Evolutionary conservation across 2,888 invertebrate genomes (phyloP).

Genomic region (Pseudococcus longispinus): DNA sequence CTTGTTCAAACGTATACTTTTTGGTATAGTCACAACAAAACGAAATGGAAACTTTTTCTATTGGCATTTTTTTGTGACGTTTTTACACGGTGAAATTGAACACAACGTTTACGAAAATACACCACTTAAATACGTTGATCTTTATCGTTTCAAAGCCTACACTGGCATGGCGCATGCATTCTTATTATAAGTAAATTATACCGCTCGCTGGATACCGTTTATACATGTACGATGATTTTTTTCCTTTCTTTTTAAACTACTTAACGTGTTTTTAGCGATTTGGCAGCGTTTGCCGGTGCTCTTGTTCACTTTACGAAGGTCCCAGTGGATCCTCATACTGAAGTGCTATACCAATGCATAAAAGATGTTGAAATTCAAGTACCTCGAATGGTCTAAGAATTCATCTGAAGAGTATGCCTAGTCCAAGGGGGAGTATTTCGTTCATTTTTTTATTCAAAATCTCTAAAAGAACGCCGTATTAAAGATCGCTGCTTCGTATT

Average conservation of each 20-base stretch:
- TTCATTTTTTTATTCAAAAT: neutral
- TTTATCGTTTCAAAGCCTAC: slow-evolving; percentile 13
- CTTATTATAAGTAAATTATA: slow-evolving; percentile 7
- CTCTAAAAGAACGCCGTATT: neutral
- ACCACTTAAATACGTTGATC: neutral
- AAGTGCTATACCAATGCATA: neutral
- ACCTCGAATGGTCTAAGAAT: neutral
- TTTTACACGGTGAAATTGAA: neutral
- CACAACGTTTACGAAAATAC: neutral
- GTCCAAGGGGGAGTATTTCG: neutral
- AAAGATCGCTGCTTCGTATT: neutral
- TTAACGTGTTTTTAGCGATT: slow-evolving; percentile 22
- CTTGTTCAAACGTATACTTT: slow-evolving; percentile 6
- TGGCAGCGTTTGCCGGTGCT: neutral
- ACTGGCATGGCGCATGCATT: neutral
- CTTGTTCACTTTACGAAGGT: neutral
- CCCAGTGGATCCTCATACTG: neutral
- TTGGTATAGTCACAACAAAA: neutral
- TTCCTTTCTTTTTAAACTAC: neutral
- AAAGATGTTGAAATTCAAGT: slow-evolving; percentile 17
- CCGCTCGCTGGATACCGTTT: neutral
- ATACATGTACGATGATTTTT: neutral
- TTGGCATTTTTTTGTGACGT: slow-evolving; percentile 4
- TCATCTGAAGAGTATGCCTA: neutral
- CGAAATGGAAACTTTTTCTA: neutral